Base-by-base conservation (phyloP, 2,888 invertebrate species). In the Pammene fasciana region DNA sequence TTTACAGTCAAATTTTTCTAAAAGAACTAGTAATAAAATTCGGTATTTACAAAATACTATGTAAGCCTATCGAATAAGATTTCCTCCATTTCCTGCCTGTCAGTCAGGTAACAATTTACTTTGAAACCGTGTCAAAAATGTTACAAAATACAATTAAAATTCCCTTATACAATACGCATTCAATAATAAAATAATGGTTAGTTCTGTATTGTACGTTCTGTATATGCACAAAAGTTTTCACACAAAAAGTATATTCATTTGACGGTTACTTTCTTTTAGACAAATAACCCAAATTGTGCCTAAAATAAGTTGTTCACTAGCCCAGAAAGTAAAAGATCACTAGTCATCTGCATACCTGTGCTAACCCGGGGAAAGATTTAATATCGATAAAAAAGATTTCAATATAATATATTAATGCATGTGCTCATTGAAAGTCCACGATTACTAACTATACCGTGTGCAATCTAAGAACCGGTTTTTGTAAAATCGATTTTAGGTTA, bases 41-140 rank as follows among this genome's bases (percentile, higher is more conserved):
- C 81, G 83, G 84, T 90, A 90, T 89, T 89, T 90, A 90, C 89
- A 90, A 86, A 84, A 84, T 85, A 85, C 84, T 82, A 82, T 81
- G 82, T 84, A 85, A 76, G 78, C 81, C 79, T 84, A 82, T 76
- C 74, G 72, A 77, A 78, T 78, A 81, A 78, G 79, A 74, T 73
- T 75, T 77, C 79, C 77, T 77, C 76, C 46, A 68, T 50, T 57
- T 56, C 41, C 62, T 18, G 45, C 57, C 65, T 48, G 61, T 65
- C 57, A 65, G 43, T 59, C 64, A 68, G 65, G 65, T 65, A 65
- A 57, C 57, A 68, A 45, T 59, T 59, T 65, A 46, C 52, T 65
- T 65, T 52, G 64, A 68, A 68, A 57, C 52, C 43, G 68, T 57
- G 68, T 68, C 68, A 68, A 68, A 65, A 68, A 52, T 54, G 52